Evolutionary conservation across 2,888 invertebrate genomes (phyloP).

Genomic region (Ornithoptera alexandrae): DNA sequence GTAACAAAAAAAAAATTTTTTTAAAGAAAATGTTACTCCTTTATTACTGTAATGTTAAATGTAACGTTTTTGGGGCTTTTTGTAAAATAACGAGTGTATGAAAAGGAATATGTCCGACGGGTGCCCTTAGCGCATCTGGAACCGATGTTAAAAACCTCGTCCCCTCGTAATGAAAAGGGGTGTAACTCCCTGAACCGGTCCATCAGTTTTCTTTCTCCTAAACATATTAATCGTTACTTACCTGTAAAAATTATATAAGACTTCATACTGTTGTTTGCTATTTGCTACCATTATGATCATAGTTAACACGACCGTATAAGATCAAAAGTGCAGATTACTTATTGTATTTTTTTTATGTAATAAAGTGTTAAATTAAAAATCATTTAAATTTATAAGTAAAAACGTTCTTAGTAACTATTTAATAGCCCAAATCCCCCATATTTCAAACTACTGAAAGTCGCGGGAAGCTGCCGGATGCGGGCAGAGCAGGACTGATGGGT

Average conservation of each 20-base stretch:
- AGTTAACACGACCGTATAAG: constrained; percentile 12
- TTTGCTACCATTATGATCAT: constrained; percentile 1
- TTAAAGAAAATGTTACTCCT: not conserved
- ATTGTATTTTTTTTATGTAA: too few relatives aligned
- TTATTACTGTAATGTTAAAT: not conserved
- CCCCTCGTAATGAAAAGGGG: constrained; percentile 10
- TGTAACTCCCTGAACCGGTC: constrained; percentile 11
- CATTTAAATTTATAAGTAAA: too few relatives aligned
- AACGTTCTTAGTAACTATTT: too few relatives aligned
- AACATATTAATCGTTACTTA: constrained; percentile 8
- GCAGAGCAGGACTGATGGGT: too few relatives aligned
- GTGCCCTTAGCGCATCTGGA: not conserved
- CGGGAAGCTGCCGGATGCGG: too few relatives aligned
- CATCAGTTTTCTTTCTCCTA: not conserved
- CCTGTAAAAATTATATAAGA: constrained; percentile 15
- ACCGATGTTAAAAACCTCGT: not conserved
- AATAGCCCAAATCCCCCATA: too few relatives aligned
- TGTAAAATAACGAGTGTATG: not conserved
- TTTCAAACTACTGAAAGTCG: too few relatives aligned
- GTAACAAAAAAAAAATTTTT: too few relatives aligned
- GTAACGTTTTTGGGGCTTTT: not conserved
- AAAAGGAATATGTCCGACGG: not conserved
- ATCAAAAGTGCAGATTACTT: constrained; percentile 4
- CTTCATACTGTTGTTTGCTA: constrained; percentile 10
- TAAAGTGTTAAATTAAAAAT: too few relatives aligned